A percentile compares a stretch with the other conserved stretches of the same genome.
Evolutionary conservation across 2,797 vertebrate genomes (phyloP).

Genomic region (Gorsachius magnificus): DNA sequence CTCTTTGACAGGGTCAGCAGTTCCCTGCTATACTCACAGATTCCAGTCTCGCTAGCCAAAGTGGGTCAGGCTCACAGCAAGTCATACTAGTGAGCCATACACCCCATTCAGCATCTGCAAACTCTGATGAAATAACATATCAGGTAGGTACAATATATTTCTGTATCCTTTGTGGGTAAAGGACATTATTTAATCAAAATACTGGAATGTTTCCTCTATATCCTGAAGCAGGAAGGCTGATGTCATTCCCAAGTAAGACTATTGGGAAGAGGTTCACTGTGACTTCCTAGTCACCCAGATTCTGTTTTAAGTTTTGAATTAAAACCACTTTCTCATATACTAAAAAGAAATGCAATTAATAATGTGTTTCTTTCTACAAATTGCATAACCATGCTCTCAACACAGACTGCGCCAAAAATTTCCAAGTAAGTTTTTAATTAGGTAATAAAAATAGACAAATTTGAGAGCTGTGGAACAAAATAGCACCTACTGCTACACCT

Average conservation of each 20-base stretch:
- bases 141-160: conserved; percentile 73
- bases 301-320: neutral
- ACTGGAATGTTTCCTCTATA: neutral
- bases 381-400: neutral
- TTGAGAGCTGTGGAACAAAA: neutral
- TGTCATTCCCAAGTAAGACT: neutral
- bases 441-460: neutral
- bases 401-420: neutral
- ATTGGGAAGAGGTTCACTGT: neutral
- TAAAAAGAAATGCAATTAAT: neutral
- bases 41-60: conserved; percentile 79
- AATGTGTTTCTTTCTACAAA: neutral
- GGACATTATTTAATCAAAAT: neutral
- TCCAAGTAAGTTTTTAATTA: neutral
- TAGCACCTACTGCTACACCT: neutral
- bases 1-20: conserved; percentile 82
- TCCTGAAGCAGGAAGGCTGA: neutral
- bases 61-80: conserved; percentile 81
- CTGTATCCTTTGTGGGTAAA: neutral
- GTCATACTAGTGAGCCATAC: conserved; percentile 92
- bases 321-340: neutral
- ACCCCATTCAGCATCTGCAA: conserved; percentile 75
- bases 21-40: conserved; percentile 90
- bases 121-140: conserved; percentile 81
- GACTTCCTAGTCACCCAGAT: neutral